A percentile compares a stretch with the other conserved stretches of the same genome.
These are phyloP conservation scores for Platynereis dumerilii DNA, from an alignment of 2,888 invertebrate species.

Conservation along the genomic window DNA sequence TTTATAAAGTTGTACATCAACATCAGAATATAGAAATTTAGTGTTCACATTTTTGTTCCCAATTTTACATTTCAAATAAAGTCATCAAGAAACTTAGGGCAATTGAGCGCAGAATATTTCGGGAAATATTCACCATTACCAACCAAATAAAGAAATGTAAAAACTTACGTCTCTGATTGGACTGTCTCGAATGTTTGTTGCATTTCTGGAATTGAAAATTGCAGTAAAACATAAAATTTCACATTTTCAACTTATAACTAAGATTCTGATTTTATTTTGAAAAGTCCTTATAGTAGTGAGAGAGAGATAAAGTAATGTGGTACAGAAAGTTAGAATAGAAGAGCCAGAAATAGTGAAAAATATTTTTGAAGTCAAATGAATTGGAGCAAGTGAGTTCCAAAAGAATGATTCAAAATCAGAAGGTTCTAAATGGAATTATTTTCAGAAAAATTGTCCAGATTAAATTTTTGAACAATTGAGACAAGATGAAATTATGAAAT, in stretches of 20 bases:
- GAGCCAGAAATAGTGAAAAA: neutral
- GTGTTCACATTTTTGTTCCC: too few species aligned
- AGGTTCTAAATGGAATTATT: neutral
- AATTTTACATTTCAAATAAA: too few species aligned
- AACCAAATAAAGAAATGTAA: too few species aligned
- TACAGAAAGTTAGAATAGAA: neutral
- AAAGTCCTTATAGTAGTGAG: neutral
- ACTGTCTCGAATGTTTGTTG: neutral
- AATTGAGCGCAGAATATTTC: too few species aligned
- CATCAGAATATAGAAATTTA: too few species aligned
- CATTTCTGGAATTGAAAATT: neutral
- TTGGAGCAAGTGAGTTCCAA: too few species aligned
- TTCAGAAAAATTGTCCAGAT: neutral
- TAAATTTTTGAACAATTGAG: too few species aligned
- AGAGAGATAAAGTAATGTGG: neutral
- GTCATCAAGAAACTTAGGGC: too few species aligned
- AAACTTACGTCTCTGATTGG: neutral
- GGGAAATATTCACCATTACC: too few species aligned
- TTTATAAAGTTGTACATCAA: too few species aligned
- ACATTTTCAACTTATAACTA: neutral
- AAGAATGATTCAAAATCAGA: neutral
- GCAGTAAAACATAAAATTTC: neutral
- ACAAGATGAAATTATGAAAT: too few species aligned
- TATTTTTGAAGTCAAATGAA: neutral
- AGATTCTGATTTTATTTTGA: neutral